These are phyloP conservation scores for Auanema freiburgensis DNA, from an alignment of 2,888 invertebrate genomes.

Conservation along the genomic window DNA sequence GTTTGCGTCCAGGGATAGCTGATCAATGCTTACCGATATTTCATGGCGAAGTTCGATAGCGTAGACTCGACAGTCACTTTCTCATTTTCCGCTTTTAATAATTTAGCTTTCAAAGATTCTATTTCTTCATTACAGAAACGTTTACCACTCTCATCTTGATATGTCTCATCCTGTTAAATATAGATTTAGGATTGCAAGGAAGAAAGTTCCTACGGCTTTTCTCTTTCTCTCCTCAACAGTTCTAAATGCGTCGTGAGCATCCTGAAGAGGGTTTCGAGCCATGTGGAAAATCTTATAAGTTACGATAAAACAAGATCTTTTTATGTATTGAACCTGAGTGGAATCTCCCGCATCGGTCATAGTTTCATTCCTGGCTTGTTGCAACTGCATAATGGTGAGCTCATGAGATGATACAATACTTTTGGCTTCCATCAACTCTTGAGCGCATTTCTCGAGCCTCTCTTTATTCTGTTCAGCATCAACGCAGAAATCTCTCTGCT, in stretches of 20 bases:
- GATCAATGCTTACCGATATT: neutral
- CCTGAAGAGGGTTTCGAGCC: constrained; percentile 15
- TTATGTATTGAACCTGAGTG: constrained; percentile 1
- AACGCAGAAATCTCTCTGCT: too few species aligned
- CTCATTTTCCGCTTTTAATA: constrained; percentile 4
- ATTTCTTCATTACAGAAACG: constrained; percentile 2
- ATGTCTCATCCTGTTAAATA: neutral
- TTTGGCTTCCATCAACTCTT: too few species aligned
- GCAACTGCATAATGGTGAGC: too few species aligned
- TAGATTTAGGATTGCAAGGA: too few species aligned
- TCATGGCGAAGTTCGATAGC: neutral
- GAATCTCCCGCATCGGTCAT: constrained; percentile 3
- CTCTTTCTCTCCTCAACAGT: constrained; percentile 7
- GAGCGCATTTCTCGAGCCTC: too few species aligned
- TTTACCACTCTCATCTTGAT: neutral
- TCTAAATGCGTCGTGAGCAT: constrained; percentile 9
- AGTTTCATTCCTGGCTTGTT: too few species aligned
- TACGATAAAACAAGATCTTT: too few species aligned
- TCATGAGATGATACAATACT: too few species aligned
- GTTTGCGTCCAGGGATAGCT: too few species aligned
- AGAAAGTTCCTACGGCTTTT: neutral
- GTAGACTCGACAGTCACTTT: neutral
- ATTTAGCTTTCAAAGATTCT: neutral
- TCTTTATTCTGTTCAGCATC: too few species aligned
- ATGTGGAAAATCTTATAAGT: constrained; percentile 19